A percentile compares a stretch with the other conserved stretches of the same genome.
Conservation (phyloP, 2,113 vertebrate genomes). For the Anarhynchus alexandrinus region DNA sequence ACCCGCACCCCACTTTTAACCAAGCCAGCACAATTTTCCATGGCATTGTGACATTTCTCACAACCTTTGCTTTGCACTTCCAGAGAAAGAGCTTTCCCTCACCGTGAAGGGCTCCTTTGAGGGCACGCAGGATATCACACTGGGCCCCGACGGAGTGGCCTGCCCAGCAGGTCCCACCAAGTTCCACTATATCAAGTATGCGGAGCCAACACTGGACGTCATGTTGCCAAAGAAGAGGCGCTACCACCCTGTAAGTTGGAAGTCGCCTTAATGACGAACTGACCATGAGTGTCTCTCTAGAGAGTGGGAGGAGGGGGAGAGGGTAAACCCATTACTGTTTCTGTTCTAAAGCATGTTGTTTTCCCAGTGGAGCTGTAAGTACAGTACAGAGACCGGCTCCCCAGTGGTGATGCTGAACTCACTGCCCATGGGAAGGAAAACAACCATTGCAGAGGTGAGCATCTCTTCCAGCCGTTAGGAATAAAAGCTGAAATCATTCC, state of each 20-base stretch:
- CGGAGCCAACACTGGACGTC: conserved; percentile 46
- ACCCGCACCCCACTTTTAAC: neutral
- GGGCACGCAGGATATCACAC: conserved; percentile 16
- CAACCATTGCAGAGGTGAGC: conserved; percentile 73
- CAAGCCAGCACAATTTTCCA: neutral
- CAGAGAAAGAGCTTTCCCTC: conserved; percentile 73
- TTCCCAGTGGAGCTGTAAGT: conserved; percentile 50
- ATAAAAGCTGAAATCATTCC: neutral
- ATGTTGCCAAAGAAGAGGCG: conserved; percentile 58
- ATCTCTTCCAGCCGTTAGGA: neutral
- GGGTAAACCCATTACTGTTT: neutral
- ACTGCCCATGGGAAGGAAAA: conserved; percentile 32
- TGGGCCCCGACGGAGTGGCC: neutral
- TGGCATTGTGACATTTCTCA: neutral
- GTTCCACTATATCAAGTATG: conserved; percentile 77
- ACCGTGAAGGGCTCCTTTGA: conserved; percentile 78
- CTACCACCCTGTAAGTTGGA: conserved; percentile 53
- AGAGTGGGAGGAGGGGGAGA: neutral
- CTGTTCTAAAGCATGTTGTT: neutral
- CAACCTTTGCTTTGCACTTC: neutral
- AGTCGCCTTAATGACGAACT: neutral
- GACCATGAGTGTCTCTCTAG: neutral
- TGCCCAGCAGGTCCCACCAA: neutral
- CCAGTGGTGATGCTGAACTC: conserved; percentile 62
- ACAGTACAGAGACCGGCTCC: conserved; percentile 1